Percentiles rank a stretch among this genome's conserved stretches.
These are phyloP conservation scores for Willisornis vidua DNA, from an alignment of 2,113 vertebrate species.

Conservation along the genomic window DNA sequence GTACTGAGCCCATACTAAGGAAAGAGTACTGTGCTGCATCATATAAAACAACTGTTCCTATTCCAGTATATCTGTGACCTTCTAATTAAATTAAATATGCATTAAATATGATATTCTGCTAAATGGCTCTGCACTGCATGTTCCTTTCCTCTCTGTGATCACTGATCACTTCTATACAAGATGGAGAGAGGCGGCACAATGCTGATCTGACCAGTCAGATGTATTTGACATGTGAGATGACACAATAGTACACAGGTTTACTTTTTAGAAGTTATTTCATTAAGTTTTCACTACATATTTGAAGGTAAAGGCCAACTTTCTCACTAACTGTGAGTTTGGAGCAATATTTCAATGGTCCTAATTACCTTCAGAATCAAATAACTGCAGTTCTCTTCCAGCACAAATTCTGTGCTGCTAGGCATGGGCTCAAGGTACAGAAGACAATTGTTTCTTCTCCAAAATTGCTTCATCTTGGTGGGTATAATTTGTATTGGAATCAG, in stretches of 20 bases:
- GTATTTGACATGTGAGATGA: not conserved
- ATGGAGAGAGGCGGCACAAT: not conserved
- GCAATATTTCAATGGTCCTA: not conserved
- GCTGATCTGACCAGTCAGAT: no score
- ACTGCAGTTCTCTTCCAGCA: not conserved
- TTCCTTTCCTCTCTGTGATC: not conserved
- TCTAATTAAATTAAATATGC: not conserved
- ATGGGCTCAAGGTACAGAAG: not conserved
- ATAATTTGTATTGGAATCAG: not conserved
- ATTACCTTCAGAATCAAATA: not conserved
- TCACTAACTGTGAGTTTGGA: not conserved
- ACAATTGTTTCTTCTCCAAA: not conserved
- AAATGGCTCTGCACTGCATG: not conserved
- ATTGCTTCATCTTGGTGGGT: not conserved
- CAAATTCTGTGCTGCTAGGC: not conserved
- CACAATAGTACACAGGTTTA: not conserved
- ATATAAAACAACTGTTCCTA: not conserved
- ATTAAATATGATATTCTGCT: not conserved
- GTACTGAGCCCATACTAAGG: not conserved
- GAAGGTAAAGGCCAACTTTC: not conserved
- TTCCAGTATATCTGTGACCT: not conserved
- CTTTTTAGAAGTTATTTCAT: not conserved
- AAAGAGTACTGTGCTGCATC: not conserved
- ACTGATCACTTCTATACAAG: rapidly evolving
- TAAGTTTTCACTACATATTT: not conserved